Base-by-base conservation (phyloP, 2,113 vertebrate species). In the Hucho hucho region DNA sequence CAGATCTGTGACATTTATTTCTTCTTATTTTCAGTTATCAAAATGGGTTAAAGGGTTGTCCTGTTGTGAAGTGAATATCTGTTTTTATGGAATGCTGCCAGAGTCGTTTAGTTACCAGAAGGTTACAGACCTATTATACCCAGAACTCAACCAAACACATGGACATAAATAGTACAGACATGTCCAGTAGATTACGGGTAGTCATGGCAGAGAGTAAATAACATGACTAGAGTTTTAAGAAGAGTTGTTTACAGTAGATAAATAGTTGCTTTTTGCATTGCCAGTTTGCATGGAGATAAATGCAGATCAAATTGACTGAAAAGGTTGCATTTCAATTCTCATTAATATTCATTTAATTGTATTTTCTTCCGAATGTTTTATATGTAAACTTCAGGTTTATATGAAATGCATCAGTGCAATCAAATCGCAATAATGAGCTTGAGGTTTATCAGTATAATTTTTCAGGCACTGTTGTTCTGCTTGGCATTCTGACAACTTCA, bases 141-240 rank as follows among this genome's bases (percentile, higher is more conserved):
- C 80, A 81, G 77, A 87, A 61, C 81, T 79, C 86, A 70, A 65
- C 71, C 64, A 77, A 72, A 89, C 69, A 86, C 29, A 70, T 81
- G 83, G 85, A 91, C 81, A 82, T 65, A 80, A 88, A 90, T 90
- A 94, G 94, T 94, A 92, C 95, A 95, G 82, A 86, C 85, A 89
- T 93, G 94, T 95, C 94, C 94, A 92, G 90, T 96, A 97, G 95
- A 97, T 96, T 97, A 97, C 96, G 95, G 96, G 96, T 98, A 97
- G 95, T 95, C 94, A 93, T 92, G 93, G 94, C 93, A 76, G 94
- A 94, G 90, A 93, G 64, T 86, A 78, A 86, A 76, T 74, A 72
- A 85, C 79, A 80, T 75, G 75, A 84, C 85, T 92, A 90, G 88
- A 84, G 78, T 84, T 79, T 69, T 47, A 73, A 81, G 76, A 81